phyloP scores from a whole-genome alignment of 2,113 vertebrate species.

The Sebastes fasciatus region DNA sequence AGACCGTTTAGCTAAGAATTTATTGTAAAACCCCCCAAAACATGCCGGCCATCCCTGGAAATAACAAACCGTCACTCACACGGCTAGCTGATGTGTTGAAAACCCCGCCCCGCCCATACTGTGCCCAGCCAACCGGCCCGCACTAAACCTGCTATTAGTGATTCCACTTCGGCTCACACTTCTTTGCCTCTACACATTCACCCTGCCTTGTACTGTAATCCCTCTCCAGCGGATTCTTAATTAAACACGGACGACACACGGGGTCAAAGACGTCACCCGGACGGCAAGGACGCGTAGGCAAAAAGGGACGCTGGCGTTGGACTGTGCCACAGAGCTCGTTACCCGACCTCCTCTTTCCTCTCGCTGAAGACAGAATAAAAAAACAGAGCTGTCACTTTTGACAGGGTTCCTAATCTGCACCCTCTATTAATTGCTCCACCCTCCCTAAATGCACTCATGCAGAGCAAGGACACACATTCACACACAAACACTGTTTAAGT shows the following conservation, averaged over 20 bases:
- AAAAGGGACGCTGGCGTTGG: neutral
- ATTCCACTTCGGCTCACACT: constrained; percentile 40
- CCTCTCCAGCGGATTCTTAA: constrained; percentile 71
- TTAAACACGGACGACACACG: constrained; percentile 68
- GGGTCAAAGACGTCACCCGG: constrained; percentile 39
- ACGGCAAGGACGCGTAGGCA: neutral
- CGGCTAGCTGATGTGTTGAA: neutral
- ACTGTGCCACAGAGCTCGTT: constrained; percentile 28
- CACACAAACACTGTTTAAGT: constrained; percentile 19
- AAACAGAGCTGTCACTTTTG: constrained; percentile 50
- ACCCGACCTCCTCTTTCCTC: constrained; percentile 18
- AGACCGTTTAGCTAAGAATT: constrained; percentile 17
- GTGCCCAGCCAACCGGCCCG: constrained; percentile 18
- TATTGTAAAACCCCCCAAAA: constrained; percentile 16
- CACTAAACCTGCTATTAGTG: constrained; percentile 45
- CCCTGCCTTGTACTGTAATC: constrained; percentile 58
- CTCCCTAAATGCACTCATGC: constrained; percentile 37
- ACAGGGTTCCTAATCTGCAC: constrained; percentile 61
- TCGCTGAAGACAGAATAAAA: constrained; percentile 3
- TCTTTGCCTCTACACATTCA: constrained; percentile 39
- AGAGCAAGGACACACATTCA: constrained; percentile 8
- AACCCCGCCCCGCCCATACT: neutral
- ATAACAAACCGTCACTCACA: constrained; percentile 16
- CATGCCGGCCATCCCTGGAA: neutral
- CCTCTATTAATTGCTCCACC: constrained; percentile 55